These are phyloP conservation scores for Spongia lamella DNA, from an alignment of 37 sponge, comb jelly and placozoan genomes.

Conservation along the genomic window DNA sequence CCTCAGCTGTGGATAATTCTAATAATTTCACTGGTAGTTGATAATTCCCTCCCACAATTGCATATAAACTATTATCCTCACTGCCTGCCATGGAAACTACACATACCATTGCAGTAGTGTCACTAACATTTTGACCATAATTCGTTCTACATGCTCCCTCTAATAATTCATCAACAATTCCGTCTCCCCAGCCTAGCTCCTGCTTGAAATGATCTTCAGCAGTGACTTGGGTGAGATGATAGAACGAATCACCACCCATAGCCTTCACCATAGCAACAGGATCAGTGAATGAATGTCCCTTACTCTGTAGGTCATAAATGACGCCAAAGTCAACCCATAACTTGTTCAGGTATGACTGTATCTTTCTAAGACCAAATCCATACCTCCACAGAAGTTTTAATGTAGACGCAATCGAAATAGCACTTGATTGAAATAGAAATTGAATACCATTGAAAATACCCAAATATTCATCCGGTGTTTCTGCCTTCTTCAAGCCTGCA, in stretches of 20 bases:
- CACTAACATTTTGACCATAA: slow-evolving; percentile 63
- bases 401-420: slow-evolving; percentile 24
- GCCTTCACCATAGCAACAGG: slow-evolving; percentile 77
- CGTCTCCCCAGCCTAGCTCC: slow-evolving; percentile 21
- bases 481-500: slow-evolving; percentile 18
- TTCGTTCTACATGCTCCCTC: slow-evolving; percentile 61
- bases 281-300: slow-evolving; percentile 58
- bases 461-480: slow-evolving; percentile 26
- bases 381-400: slow-evolving; percentile 62
- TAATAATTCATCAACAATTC: slow-evolving; percentile 67
- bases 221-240: slow-evolving; percentile 46
- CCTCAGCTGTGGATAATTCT: slow-evolving; percentile 51
- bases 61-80: slow-evolving; percentile 68
- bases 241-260: slow-evolving; percentile 67
- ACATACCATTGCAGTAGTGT: slow-evolving; percentile 58
- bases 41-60: slow-evolving; percentile 78
- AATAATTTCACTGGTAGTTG: slow-evolving; percentile 60
- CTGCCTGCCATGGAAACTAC: slow-evolving; percentile 79
- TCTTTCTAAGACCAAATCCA: slow-evolving; percentile 49
- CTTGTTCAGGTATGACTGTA: slow-evolving; percentile 33
- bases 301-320: slow-evolving; percentile 72
- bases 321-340: slow-evolving; percentile 52
- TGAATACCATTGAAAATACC: slow-evolving; percentile 68
- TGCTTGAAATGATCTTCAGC: slow-evolving; percentile 44
- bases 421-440: slow-evolving; percentile 55